Base-by-base conservation (phyloP, 2,113 vertebrate species). In the Puntigrus tetrazona region DNA sequence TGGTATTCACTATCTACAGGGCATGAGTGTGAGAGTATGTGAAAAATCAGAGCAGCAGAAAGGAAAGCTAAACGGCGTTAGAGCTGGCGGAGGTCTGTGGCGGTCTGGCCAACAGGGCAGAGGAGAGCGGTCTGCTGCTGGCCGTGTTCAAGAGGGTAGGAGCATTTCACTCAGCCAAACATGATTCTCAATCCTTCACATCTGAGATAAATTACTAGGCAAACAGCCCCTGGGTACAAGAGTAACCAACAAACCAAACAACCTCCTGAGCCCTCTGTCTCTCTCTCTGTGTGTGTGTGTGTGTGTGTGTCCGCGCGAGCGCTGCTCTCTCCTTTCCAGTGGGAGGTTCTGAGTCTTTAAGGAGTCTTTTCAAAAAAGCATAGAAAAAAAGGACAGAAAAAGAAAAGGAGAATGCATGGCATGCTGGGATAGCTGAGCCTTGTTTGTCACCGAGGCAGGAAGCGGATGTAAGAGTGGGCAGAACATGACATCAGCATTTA, bases 181-280 rank as follows among this genome's bases (percentile, higher is more conserved):
- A 93, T 93, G 92, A 92, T 94, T 93, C 94, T 93, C 90, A 92
- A 94, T 92, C 92, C 91, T 93, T 92, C 92, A 94, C 93, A 94
- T 94, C 91, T 93, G 93, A 94, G 89, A 93, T 92, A 92, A 94
- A 94, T 94, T 94, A 95, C 93, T 93, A 94, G 90, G 92, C 94
- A 95, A 94, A 95, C 93, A 92, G 92, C 92, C 91, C 89, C 92
- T 89, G 92, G 91, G 92, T 91, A 94, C 91, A 89, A 92, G 92
- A 92, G 90, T 91, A 89, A 90, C 92, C 92, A 94, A 94, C 92
- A 90, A 94, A 94, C 92, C 92, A 93, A 94, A 93, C 92, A 93
- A 92, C 90, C 61, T 81, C 76, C 89, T 92, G 91, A 90, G 43
- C 14, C 29, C 20, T 69, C 11, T 36, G 38, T 14, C 3, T 59